A percentile compares a stretch with the other conserved stretches of the same genome.
These are phyloP conservation scores for Phycodurus eques DNA, from an alignment of 2,113 vertebrate genomes.

Conservation along the genomic window DNA sequence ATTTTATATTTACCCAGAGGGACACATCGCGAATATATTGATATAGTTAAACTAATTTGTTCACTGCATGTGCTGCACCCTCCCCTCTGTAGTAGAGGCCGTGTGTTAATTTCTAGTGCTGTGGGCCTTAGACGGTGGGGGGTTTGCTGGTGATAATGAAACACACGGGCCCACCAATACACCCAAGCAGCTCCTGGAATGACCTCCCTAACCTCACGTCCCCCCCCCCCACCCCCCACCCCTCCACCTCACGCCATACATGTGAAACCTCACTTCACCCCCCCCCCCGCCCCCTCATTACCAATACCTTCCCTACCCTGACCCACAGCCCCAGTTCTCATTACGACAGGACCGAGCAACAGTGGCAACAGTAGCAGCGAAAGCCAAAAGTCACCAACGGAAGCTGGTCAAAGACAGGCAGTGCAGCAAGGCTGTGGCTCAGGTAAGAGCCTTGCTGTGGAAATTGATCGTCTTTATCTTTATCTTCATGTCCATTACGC, in stretches of 20 bases:
- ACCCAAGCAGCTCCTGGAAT: constrained; percentile 21
- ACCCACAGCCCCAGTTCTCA: constrained; percentile 21
- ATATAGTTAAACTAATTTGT: constrained; percentile 44
- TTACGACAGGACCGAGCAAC: constrained; percentile 3
- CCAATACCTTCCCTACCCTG: background rate
- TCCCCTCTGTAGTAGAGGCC: constrained; percentile 28
- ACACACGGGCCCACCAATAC: constrained; percentile 41
- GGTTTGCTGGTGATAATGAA: constrained; percentile 29
- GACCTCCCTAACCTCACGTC: constrained; percentile 49
- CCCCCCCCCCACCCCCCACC: constrained; percentile 50
- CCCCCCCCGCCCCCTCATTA: background rate
- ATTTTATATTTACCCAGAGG: background rate
- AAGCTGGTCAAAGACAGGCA: constrained; percentile 5
- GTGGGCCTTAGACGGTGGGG: constrained; percentile 1
- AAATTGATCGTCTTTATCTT: background rate
- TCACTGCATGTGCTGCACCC: constrained; percentile 19
- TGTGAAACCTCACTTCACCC: constrained; percentile 13
- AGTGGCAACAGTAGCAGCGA: background rate
- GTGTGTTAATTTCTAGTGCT: constrained; percentile 47
- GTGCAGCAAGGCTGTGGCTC: background rate
- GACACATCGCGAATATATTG: constrained; percentile 15
- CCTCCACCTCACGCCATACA: constrained; percentile 37
- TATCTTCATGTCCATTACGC: constrained; percentile 1
- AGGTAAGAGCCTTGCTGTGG: constrained; percentile 52
- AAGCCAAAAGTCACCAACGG: constrained; percentile 10